Evolutionary conservation across 1,140 invertebrate genomes (phyloP), one percentile per base, ranked within the genome.

Genomic region (Tyrophagus putrescentiae): DNA sequence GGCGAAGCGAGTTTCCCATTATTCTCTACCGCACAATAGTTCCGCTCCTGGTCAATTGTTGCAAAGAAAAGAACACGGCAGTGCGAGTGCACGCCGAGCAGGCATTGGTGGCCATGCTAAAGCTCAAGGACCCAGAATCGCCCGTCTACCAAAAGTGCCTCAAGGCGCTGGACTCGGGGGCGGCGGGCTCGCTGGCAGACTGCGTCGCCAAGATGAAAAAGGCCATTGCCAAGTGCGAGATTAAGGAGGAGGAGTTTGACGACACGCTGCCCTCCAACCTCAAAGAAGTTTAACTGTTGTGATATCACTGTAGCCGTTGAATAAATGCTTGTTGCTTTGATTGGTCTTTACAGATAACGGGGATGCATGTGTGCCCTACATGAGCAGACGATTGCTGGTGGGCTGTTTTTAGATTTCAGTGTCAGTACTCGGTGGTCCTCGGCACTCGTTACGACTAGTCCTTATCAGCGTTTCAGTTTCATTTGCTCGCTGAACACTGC

Each of bases 1-100:
- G 34, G 27, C 21, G 27, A 52, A 80, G 80, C 68, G 75, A 71
- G 63, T 75, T 82, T 18, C 74, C 82, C 4, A 48, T 64, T 16
- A 70, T 91, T 59, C 73, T 91, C 32, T n/a, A n/a, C n/a, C 87
- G 83, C 68, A 70, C 80, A 18, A 73, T 93, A 54, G 72, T 96
- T 56, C 89, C 91, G 5, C 87, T 87, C 74, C 74, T 97, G 60
- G 90, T 96, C 1, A 97, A 95, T 75, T 92, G 92, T 57, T 94
- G 91, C 23, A 96, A 96, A 74, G 93, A 97, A 74, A 96, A 95
- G 73, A 96, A 96, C 75, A 82, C 87, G 23, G 85, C 87, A 67
- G 92, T 98, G 3, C 87, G 88, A 71, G 84, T 87, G 1, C 87
- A 89, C 73, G 87, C 90, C 60, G 93, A 96, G 78, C 80, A 85